phyloP scores from a whole-genome alignment of 2,113 vertebrate species.

The Kryptolebias marmoratus region DNA sequence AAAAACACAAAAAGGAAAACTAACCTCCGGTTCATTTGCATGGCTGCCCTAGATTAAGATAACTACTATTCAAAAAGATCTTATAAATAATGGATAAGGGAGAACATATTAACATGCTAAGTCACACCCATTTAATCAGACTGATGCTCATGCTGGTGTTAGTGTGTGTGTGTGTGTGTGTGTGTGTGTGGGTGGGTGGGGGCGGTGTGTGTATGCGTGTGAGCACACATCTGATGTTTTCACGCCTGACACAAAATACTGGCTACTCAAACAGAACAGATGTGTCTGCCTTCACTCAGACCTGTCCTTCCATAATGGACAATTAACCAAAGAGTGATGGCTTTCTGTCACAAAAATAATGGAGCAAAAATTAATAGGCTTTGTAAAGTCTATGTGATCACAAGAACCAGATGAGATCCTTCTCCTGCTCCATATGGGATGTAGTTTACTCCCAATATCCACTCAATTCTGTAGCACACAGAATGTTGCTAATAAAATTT shows the following conservation, averaged over 20 bases:
- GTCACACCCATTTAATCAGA: constrained; percentile 72
- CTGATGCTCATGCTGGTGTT: constrained; percentile 23
- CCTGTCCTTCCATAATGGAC: constrained; percentile 49
- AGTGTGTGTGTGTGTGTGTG: constrained; percentile 4
- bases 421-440: constrained; percentile 1
- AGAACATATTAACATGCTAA: constrained; percentile 63
- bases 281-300: constrained; percentile 41
- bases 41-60: constrained; percentile 53
- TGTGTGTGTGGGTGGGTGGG: constrained; percentile 2
- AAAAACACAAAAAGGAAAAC: constrained; percentile 30
- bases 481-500: too few species aligned
- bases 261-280: constrained; percentile 63
- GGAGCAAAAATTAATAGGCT: constrained; percentile 59
- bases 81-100: constrained; percentile 71
- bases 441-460: background rate
- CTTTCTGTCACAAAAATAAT: constrained; percentile 61
- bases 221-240: constrained; percentile 34
- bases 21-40: constrained; percentile 47
- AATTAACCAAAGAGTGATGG: constrained; percentile 69
- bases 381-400: constrained; percentile 39
- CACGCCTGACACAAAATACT: constrained; percentile 48
- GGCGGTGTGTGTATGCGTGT: background rate
- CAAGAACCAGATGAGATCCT: constrained; percentile 67
- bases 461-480: background rate
- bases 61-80: constrained; percentile 52